A percentile compares a stretch with the other conserved stretches of the same genome.
Evolutionary conservation across 2,113 vertebrate genomes (phyloP).

Genomic region (Phalacrocorax aristotelis): DNA sequence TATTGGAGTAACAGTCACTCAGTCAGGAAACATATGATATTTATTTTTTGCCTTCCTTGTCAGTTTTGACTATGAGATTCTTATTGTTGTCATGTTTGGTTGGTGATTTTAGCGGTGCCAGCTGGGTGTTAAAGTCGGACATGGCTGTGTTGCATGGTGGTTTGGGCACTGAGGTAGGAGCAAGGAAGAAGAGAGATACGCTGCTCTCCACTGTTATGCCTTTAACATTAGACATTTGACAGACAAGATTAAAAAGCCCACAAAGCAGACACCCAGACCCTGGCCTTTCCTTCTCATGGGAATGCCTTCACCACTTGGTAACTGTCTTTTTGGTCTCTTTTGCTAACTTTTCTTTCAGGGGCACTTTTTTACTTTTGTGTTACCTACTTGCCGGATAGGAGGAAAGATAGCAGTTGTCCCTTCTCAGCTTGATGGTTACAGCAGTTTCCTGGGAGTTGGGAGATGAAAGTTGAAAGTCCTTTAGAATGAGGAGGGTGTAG

Average conservation of each 20-base stretch:
- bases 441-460: background rate
- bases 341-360: background rate
- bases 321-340: background rate
- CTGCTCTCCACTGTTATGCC: background rate
- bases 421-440: background rate
- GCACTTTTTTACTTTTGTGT: background rate
- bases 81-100: rapidly evolving
- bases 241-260: background rate
- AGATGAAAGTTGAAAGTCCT: slow-evolving; percentile 20
- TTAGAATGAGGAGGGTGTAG: background rate
- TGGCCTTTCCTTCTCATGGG: background rate
- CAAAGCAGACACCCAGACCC: background rate
- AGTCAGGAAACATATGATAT: background rate
- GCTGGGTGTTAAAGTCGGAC: rapidly evolving
- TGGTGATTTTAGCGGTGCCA: background rate
- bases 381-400: background rate
- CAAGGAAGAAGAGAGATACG: background rate
- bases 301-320: background rate
- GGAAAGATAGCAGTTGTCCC: background rate
- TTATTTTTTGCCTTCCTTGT: background rate
- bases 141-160: rapidly evolving
- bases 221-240: background rate
- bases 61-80: background rate
- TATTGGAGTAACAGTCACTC: background rate
- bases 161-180: background rate